These are phyloP conservation scores for Pao palembangensis DNA, from an alignment of 2,113 vertebrate species.

Conservation along the genomic window DNA sequence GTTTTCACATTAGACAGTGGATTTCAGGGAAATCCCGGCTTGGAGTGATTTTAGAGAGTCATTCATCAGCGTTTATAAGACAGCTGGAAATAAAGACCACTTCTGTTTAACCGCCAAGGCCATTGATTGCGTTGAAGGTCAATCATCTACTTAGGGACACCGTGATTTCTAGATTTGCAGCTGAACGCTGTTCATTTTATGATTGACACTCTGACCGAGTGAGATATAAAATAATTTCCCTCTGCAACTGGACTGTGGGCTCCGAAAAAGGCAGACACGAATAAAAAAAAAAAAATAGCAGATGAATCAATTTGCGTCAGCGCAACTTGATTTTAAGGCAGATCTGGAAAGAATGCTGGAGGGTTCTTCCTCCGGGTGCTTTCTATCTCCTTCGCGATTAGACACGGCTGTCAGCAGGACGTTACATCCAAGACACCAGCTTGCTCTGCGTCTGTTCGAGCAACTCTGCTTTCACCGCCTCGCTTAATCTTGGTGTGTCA, in stretches of 20 bases:
- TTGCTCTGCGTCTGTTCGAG: constrained; percentile 44
- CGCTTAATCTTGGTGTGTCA: constrained; percentile 37
- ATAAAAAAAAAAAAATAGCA: constrained; percentile 4
- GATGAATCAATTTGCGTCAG: constrained; percentile 4
- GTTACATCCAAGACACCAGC: constrained; percentile 45
- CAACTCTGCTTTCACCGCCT: constrained; percentile 58
- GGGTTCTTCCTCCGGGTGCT: not conserved
- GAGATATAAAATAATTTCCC: constrained; percentile 46
- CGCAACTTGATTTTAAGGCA: not conserved
- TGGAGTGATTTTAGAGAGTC: constrained; percentile 72
- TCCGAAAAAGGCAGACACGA: constrained; percentile 6
- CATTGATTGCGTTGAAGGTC: constrained; percentile 72
- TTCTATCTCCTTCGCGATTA: constrained; percentile 27
- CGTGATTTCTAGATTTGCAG: constrained; percentile 59
- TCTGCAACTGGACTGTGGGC: constrained; percentile 32
- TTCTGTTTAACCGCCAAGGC: constrained; percentile 61
- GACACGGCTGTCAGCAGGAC: constrained; percentile 43
- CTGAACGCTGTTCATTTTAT: constrained; percentile 45
- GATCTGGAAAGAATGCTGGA: too few relatives aligned
- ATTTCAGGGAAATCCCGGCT: constrained; percentile 49
- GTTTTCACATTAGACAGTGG: constrained; percentile 20
- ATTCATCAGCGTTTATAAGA: constrained; percentile 71
- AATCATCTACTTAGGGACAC: constrained; percentile 65
- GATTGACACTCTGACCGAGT: constrained; percentile 50
- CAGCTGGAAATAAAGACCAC: constrained; percentile 71